Evolutionary conservation across 2,797 vertebrate species (phyloP).

Genomic region (Galagoides demidoff): DNA sequence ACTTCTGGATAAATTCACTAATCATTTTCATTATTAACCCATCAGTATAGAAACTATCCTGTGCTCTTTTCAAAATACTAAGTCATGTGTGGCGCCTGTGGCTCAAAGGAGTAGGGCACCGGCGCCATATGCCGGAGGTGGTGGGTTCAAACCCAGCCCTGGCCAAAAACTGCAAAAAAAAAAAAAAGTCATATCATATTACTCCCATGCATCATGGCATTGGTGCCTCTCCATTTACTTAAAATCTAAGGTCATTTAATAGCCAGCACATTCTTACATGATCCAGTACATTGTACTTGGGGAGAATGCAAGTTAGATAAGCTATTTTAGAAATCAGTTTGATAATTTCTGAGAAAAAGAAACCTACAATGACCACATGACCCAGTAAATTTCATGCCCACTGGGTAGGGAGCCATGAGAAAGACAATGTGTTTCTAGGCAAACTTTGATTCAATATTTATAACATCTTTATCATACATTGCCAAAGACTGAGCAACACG

Average conservation of each 20-base stretch:
- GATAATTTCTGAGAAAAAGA: neutral
- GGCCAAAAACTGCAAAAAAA: too few relatives aligned
- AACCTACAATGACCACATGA: neutral
- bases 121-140: too few relatives aligned
- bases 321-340: neutral
- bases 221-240: neutral
- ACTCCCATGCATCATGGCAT: neutral
- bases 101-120: too few relatives aligned
- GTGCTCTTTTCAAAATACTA: neutral
- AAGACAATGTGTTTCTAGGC: neutral
- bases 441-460: neutral
- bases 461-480: neutral
- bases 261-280: neutral
- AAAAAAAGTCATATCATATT: neutral
- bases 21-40: neutral
- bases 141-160: too few relatives aligned
- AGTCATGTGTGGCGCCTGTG: too few relatives aligned
- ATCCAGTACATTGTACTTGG: neutral
- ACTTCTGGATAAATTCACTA: neutral
- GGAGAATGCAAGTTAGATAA: neutral
- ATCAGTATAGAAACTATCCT: neutral
- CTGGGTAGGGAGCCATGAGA: neutral
- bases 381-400: neutral
- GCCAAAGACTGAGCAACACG: neutral
- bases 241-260: neutral